phyloP scores from a whole-genome alignment of 2,113 vertebrate genomes.

The Corythornis vintsioides region DNA sequence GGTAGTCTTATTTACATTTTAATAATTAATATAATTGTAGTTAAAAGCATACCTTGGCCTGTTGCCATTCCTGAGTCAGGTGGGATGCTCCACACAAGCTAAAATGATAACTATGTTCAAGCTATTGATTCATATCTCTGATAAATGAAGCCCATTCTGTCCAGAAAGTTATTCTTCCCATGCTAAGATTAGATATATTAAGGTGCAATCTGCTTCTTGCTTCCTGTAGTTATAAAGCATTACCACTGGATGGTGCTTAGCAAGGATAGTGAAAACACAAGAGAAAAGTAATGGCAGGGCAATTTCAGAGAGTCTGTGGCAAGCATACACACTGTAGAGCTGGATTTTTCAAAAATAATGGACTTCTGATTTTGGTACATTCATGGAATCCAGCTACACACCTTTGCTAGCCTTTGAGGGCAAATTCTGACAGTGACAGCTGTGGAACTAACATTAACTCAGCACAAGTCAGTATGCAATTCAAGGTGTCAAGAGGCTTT shows the following conservation, averaged over 20 bases:
- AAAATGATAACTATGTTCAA: neutral
- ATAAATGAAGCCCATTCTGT: neutral
- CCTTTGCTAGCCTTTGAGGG: neutral
- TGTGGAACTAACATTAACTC: neutral
- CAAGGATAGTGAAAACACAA: neutral
- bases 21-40: neutral
- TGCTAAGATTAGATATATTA: neutral
- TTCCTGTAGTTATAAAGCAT: neutral
- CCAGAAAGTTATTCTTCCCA: neutral
- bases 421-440: too few relatives aligned
- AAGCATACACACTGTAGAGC: neutral
- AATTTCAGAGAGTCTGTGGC: neutral
- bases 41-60: neutral
- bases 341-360: neutral
- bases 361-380: neutral
- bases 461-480: neutral
- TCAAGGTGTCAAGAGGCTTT: neutral
- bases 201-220: neutral
- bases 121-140: neutral
- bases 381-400: neutral
- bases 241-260: neutral
- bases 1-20: neutral
- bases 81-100: neutral
- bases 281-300: neutral
- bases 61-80: neutral